phyloP scores from a whole-genome alignment of 2,797 vertebrate genomes.

The Chaetodon trifasciatus region DNA sequence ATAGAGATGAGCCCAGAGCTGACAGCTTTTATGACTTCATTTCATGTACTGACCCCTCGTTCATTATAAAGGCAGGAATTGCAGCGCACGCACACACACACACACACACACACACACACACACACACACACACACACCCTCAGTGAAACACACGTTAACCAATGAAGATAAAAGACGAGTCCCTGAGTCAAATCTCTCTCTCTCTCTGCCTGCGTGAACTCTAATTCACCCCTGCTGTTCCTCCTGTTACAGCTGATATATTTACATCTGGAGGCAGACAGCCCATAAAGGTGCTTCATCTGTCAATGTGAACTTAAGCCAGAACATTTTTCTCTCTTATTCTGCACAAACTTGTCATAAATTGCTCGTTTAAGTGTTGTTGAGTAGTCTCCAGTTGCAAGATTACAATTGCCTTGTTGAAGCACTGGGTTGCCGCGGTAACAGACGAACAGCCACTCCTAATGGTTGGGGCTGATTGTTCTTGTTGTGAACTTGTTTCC shows the following conservation, averaged over 20 bases:
- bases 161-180: slow-evolving; percentile 42
- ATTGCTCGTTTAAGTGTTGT: background rate
- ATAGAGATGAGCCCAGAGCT: slow-evolving; percentile 77
- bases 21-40: slow-evolving; percentile 77
- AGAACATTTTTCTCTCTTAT: no score
- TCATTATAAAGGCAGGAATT: slow-evolving; percentile 53
- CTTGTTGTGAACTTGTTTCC: slow-evolving; percentile 33
- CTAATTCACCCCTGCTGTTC: slow-evolving; percentile 57
- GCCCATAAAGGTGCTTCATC: background rate
- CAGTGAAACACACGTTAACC: slow-evolving; percentile 19
- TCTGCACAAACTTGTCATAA: background rate
- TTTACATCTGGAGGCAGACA: slow-evolving; percentile 27
- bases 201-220: slow-evolving; percentile 55
- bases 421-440: slow-evolving; percentile 19
- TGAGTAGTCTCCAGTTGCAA: background rate
- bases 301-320: background rate
- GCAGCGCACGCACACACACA: slow-evolving; percentile 22
- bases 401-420: slow-evolving; percentile 29
- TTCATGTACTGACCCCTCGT: slow-evolving; percentile 62
- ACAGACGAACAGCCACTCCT: slow-evolving; percentile 25
- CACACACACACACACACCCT: slow-evolving; percentile 21
- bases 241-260: slow-evolving; percentile 23
- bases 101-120: slow-evolving; percentile 11
- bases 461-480: slow-evolving; percentile 31
- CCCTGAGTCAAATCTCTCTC: slow-evolving; percentile 30